Base-by-base conservation (phyloP, 1,140 invertebrate genomes). In the Cotesia chilonis region DNA sequence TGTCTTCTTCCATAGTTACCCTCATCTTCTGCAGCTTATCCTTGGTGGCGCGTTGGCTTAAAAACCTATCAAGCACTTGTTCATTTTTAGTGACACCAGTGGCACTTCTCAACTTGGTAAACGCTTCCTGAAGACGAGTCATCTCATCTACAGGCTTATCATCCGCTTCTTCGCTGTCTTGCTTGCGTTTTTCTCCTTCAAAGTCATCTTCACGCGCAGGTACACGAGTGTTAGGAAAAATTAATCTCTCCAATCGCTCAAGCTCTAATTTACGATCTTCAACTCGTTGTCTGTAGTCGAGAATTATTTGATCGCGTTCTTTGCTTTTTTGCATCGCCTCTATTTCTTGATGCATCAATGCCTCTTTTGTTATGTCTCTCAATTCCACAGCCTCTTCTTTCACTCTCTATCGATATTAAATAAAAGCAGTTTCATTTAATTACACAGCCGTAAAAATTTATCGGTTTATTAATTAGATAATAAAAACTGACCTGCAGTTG, bases 21-120 rank as follows among this genome's bases (percentile, higher is more conserved):
- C 92, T 90, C 73, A 95, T 87, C 77, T 91, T 91, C 63, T 89
- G 89, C 4, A 94, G 82, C 52, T 92, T 89, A 37, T 90, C 87
- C 57, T 91, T 90, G 0, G 93, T 94, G 72, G 91, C 89, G 63
- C 89, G 89, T 80, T 95, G 94, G 4, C 88, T 88, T 55, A 90
- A 86, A 83, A 94, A 94, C 70, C 92, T 87, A 74, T 92, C 89
- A 52, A 94, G 88, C 4, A 95, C 92, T 76, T 94, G 90, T 66
- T 92, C 90, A 0, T 91, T 89, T 51, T 90, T 92, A 4, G 91
- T 92, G 4, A 92, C 93, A 12, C 93, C 93, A 3, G 93, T 94
- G 0, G 91, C 91, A 80, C 90, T 90, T 87, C 92, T 93, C 0
- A 95, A 82, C 73, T 90, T 91, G 52, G 91, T 90, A 80, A 94